A percentile compares a stretch with the other conserved stretches of the same genome.
Evolutionary conservation across 2,888 invertebrate species (phyloP).

Genomic region (Cantharis flavilabris): DNA sequence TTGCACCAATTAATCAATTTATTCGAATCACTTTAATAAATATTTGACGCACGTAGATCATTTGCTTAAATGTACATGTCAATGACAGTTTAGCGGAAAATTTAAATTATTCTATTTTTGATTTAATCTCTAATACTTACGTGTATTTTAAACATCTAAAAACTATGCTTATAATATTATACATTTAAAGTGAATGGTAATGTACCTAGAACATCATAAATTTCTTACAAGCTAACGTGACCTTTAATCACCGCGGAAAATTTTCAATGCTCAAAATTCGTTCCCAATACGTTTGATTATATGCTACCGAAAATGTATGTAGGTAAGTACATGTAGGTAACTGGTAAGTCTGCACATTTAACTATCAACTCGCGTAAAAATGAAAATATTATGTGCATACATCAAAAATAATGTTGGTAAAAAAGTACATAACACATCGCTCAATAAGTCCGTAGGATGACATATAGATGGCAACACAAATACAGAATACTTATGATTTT

Average conservation of each 20-base stretch:
- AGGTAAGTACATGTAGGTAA: no score
- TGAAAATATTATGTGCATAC: no score
- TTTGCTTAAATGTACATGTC: neutral
- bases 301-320: no score
- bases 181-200: neutral
- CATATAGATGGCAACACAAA: no score
- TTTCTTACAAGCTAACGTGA: neutral
- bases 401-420: no score
- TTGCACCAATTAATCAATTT: neutral
- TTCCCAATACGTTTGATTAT: neutral
- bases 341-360: no score
- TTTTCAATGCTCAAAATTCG: neutral
- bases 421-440: no score
- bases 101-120: neutral
- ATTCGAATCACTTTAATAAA: neutral
- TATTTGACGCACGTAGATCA: neutral
- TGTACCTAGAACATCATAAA: neutral
- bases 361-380: no score
- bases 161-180: neutral
- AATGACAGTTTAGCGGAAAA: neutral
- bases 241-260: neutral
- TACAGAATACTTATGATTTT: no score
- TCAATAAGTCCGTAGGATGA: no score
- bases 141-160: neutral
- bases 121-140: neutral